Conservation (phyloP, 2,797 vertebrate species). For the Coreius guichenoti region DNA sequence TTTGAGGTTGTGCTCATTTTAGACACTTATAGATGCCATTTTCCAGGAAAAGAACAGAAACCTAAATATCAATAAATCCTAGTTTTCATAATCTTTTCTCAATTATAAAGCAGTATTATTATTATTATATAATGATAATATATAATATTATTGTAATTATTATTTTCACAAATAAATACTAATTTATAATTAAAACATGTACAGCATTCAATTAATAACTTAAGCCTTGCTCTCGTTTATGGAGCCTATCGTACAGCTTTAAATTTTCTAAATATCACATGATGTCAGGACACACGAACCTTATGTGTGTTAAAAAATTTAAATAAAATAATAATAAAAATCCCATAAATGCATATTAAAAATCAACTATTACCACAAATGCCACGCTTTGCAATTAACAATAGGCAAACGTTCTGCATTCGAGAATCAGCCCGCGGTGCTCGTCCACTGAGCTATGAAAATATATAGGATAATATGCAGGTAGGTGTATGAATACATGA, state of each 20-base stretch:
- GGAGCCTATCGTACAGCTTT: neutral
- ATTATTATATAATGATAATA: neutral
- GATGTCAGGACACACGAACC: neutral
- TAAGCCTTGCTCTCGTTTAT: neutral
- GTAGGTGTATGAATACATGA: neutral
- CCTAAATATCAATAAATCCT: neutral
- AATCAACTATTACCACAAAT: neutral
- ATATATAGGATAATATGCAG: neutral
- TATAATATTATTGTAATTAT: neutral
- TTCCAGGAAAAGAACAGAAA: neutral
- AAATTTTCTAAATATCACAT: neutral
- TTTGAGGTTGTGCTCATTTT: neutral
- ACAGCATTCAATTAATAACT: neutral
- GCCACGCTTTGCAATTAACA: constrained; percentile 17
- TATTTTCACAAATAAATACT: neutral
- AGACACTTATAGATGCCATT: neutral
- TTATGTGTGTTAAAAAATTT: neutral
- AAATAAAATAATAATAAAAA: neutral
- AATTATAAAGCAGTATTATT: neutral
- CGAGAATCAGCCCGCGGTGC: neutral
- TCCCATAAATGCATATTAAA: neutral
- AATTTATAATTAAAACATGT: neutral
- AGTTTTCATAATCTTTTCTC: neutral
- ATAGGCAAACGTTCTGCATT: constrained; percentile 11
- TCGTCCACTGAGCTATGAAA: neutral